These are phyloP conservation scores for Rugalucina vietnamica DNA, from an alignment of 2,888 invertebrate species.

Conservation along the genomic window DNA sequence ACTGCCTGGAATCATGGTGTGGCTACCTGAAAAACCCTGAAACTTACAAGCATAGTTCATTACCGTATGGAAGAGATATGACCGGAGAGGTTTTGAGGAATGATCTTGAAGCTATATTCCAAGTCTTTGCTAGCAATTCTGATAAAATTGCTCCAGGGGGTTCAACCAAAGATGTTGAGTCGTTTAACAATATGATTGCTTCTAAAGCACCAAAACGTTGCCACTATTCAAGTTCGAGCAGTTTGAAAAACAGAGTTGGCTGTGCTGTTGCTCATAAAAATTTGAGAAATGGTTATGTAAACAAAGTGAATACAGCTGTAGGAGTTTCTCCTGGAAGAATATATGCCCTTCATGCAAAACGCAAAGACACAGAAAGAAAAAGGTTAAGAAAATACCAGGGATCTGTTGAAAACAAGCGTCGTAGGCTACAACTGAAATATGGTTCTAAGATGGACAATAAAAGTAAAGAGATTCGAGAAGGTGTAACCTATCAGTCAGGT, in stretches of 20 bases:
- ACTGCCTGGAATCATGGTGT: conserved; percentile 15
- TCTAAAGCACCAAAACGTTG: conserved; percentile 46
- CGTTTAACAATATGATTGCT: conserved; percentile 51
- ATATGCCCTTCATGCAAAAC: not conserved
- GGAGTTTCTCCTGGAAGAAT: conserved; percentile 44
- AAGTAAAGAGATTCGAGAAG: conserved; percentile 33
- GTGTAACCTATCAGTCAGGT: conserved; percentile 32
- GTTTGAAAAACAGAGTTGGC: conserved; percentile 14
- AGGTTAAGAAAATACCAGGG: conserved; percentile 8
- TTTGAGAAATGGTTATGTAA: conserved; percentile 22
- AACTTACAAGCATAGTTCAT: conserved; percentile 15
- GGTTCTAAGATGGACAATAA: not conserved
- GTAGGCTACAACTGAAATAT: conserved; percentile 27
- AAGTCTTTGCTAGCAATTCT: conserved; percentile 25
- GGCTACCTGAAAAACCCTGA: conserved; percentile 9
- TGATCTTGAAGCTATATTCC: conserved; percentile 28
- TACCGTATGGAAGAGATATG: conserved; percentile 29
- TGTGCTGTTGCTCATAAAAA: conserved; percentile 52
- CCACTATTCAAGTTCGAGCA: conserved; percentile 38
- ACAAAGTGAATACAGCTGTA: conserved; percentile 1
- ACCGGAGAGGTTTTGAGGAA: conserved; percentile 16
- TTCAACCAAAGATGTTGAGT: conserved; percentile 53
- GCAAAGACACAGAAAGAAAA: conserved; percentile 34
- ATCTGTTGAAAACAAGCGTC: conserved; percentile 26
- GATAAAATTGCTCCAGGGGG: conserved; percentile 48